A percentile compares a stretch with the other conserved stretches of the same genome.
phyloP scores from a whole-genome alignment of 2,113 vertebrate genomes.

The Hydrochoerus hydrochaeris region DNA sequence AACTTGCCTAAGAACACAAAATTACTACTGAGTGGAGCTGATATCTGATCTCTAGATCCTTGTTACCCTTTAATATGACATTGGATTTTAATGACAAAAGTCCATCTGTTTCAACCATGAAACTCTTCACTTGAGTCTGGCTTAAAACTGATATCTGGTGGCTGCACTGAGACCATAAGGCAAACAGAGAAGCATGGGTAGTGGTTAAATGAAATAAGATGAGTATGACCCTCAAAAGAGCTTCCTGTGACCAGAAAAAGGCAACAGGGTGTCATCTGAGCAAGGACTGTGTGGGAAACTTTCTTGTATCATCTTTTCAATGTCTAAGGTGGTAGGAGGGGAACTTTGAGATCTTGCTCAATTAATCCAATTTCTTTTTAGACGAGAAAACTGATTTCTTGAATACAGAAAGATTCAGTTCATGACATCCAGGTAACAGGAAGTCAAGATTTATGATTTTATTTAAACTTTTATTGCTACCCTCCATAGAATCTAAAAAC shows the following conservation, averaged over 20 bases:
- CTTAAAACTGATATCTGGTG: not conserved
- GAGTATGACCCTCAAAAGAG: not conserved
- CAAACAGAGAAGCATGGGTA: not conserved
- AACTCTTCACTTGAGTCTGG: not conserved
- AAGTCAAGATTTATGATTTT: not conserved
- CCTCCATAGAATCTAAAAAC: not conserved
- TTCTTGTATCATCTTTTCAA: not conserved
- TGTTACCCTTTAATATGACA: not conserved
- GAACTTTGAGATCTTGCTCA: not conserved
- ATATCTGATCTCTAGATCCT: not conserved
- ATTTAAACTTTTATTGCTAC: not conserved
- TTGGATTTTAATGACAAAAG: not conserved
- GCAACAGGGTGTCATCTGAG: not conserved
- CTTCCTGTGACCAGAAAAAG: not conserved
- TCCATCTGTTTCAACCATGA: not conserved
- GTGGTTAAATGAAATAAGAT: not conserved
- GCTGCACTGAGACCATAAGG: not conserved
- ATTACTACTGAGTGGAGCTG: not conserved
- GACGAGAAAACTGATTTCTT: not conserved
- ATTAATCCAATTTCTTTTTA: not conserved
- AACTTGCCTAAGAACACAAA: not conserved
- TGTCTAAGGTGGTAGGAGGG: not conserved
- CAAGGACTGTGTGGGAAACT: not conserved
- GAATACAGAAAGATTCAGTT: not conserved
- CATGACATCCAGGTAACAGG: not conserved